A percentile compares a stretch with the other conserved stretches of the same genome.
Conservation (phyloP, 2,113 vertebrate genomes). For the Pionites leucogaster region DNA sequence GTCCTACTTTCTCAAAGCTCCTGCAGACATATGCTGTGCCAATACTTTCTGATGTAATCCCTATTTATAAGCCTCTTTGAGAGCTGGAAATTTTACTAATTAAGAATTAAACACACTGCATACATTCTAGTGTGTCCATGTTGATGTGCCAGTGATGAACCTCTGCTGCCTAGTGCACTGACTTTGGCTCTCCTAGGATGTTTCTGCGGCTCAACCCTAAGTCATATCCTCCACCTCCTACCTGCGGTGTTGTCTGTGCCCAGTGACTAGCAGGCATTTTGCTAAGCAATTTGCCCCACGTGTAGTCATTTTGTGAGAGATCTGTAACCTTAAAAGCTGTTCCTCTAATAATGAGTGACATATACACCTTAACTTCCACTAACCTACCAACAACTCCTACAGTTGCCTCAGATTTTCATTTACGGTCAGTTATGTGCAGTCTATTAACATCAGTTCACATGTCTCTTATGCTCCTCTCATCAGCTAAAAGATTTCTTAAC, state of each 20-base stretch:
- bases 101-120: not conserved
- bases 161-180: too few species aligned
- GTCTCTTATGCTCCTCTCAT: not conserved
- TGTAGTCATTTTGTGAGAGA: not conserved
- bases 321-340: not conserved
- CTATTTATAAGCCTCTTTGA: not conserved
- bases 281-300: not conserved
- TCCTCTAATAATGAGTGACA: not conserved
- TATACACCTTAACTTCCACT: not conserved
- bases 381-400: not conserved
- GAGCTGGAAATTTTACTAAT: not conserved
- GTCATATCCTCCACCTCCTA: not conserved
- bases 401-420: not conserved
- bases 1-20: not conserved
- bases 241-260: not conserved
- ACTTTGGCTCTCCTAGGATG: not conserved
- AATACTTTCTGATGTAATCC: not conserved
- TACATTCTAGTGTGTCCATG: not conserved
- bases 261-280: not conserved
- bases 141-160: not conserved
- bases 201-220: not conserved
- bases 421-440: not conserved
- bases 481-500: not conserved
- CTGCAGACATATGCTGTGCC: not conserved
- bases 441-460: not conserved